Base-by-base conservation (phyloP, 2,888 invertebrate species). In the Pristionchus fissidentatus region DNA sequence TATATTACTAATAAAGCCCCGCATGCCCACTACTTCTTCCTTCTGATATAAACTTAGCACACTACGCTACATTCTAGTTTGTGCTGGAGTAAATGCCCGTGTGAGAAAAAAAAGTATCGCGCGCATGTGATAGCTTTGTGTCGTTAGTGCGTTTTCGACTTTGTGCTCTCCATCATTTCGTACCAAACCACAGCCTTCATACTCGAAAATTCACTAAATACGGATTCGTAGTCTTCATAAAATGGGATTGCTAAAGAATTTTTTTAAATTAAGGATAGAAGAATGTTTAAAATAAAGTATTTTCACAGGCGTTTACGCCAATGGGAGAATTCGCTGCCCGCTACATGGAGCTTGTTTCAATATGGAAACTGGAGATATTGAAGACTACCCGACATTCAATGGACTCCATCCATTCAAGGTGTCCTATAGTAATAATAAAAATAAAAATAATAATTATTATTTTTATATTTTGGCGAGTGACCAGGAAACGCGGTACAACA, bases 271-370 rank as follows among this genome's bases (percentile, higher is more conserved):
- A n/a, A n/a, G n/a, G 55, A 55, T 2, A 55, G 4, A n/a, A 55
- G 5, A n/a, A 19, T 22, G 55, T 55, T 19, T 3, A n/a, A 26
- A 7, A 29, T 52, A 52, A 19, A 55, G 73, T 55, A 83, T 55
- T 3, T 82, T 15, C 84, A 84, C 84, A 93, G 93, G 97, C 41
- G 96, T 95, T 0, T 92, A 97, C 62, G 95, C 96, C 43, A 95
- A 96, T 85, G 97, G 97, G 0, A 94, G 95, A 85, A 93, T 98
- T 0, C 94, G 97, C 83, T 98, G 98, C 92, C 97, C 96, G 0
- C 97, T 97, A 97, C 98, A 98, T 92, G 98, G 97, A 0, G 98
- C 98, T 4, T 97, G 97, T 93, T 98, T 97, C 92, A 96, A 95
- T 92, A 89, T 93, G n/a, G 90, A 90, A 89, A 97, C 96, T 0